phyloP scores from a whole-genome alignment of 2,888 invertebrate genomes.

The Drepana falcataria region DNA sequence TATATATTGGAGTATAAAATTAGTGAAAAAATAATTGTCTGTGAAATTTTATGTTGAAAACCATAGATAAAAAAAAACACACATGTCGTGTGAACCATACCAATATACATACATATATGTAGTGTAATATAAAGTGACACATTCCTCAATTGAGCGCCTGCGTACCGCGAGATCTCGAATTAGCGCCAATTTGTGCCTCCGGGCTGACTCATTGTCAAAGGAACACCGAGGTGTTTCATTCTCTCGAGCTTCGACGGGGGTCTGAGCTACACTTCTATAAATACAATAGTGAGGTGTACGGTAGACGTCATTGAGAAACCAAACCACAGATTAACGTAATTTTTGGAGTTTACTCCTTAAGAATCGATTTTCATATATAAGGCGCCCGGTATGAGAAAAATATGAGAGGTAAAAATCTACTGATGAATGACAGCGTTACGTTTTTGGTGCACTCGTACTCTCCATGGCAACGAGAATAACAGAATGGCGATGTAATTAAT shows the following conservation, averaged over 20 bases:
- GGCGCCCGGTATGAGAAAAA: too few species aligned
- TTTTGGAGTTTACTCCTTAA: too few species aligned
- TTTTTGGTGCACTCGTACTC: too few species aligned
- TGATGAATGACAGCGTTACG: too few species aligned
- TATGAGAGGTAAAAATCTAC: too few species aligned
- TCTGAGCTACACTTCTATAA: neutral
- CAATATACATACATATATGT: slow-evolving; percentile 11
- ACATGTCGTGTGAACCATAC: too few species aligned
- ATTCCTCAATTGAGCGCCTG: slow-evolving; percentile 72
- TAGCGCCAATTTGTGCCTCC: slow-evolving; percentile 75
- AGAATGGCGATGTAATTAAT: too few species aligned
- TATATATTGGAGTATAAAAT: too few species aligned
- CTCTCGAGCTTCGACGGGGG: slow-evolving; percentile 4
- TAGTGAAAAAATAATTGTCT: too few species aligned
- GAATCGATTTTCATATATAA: too few species aligned
- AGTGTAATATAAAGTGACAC: slow-evolving; percentile 63
- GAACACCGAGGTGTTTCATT: slow-evolving; percentile 17
- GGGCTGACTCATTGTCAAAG: slow-evolving; percentile 53
- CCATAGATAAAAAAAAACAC: too few species aligned
- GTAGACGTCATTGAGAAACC: neutral
- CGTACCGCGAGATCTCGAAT: slow-evolving; percentile 66
- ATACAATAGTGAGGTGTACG: neutral
- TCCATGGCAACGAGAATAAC: neutral
- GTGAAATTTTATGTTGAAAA: too few species aligned
- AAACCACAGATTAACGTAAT: neutral